A percentile compares a stretch with the other conserved stretches of the same genome.
Conservation (phyloP, 2,113 vertebrate genomes). For the Ictalurus punctatus region DNA sequence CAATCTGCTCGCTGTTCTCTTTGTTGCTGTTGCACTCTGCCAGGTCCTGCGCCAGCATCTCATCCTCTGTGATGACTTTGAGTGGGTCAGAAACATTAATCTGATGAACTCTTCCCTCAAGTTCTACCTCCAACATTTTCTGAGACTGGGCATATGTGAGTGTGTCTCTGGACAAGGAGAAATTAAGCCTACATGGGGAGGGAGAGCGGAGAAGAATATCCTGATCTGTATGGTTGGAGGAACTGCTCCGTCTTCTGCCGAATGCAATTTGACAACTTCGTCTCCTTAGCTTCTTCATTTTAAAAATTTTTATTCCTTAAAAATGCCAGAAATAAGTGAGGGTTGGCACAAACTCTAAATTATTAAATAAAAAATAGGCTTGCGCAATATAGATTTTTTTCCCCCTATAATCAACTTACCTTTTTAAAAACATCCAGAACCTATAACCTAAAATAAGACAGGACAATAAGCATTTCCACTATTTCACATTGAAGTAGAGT, state of each 20-base stretch:
- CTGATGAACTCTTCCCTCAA: conserved; percentile 92
- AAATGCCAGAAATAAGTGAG: conserved; percentile 5
- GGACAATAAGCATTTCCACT: neutral
- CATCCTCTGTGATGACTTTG: conserved; percentile 91
- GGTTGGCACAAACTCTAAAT: conserved; percentile 37
- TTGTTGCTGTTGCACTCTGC: conserved; percentile 97
- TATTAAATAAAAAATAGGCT: neutral
- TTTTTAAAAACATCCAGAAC: neutral
- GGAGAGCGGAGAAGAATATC: conserved; percentile 72
- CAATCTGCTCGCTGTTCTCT: conserved; percentile 91
- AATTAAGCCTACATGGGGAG: conserved; percentile 90
- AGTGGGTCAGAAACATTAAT: conserved; percentile 93
- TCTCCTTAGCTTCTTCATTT: conserved; percentile 85
- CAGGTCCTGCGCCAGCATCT: conserved; percentile 94
- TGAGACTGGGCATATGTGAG: conserved; percentile 95
- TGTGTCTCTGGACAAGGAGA: conserved; percentile 87
- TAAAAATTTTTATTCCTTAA: conserved; percentile 50
- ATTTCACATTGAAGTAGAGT: neutral
- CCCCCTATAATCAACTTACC: neutral
- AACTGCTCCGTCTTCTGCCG: conserved; percentile 70
- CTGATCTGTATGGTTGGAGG: conserved; percentile 29
- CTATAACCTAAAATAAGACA: neutral
- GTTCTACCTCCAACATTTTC: conserved; percentile 93
- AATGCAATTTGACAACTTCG: conserved; percentile 75
- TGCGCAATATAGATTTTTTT: neutral